These are phyloP conservation scores for Campoplex nolae DNA, from an alignment of 2,888 invertebrate species.

Conservation along the genomic window DNA sequence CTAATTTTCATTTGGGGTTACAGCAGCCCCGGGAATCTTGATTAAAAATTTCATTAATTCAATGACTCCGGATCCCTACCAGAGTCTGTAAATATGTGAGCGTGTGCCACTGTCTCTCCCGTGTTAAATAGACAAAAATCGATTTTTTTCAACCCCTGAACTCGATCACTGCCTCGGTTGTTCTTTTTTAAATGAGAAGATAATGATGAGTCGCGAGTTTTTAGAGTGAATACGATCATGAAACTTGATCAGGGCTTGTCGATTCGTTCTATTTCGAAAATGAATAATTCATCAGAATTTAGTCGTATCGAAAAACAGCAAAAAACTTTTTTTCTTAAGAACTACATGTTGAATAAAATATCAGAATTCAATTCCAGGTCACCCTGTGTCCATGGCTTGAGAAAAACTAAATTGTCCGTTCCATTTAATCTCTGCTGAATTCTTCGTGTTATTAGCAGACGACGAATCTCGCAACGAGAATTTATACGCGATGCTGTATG, in stretches of 20 bases:
- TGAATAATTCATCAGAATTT: background rate
- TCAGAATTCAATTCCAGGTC: background rate
- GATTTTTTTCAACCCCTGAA: no score
- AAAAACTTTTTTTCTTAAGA: background rate
- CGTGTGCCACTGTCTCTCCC: background rate
- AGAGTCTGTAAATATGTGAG: background rate
- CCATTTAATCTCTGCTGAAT: background rate
- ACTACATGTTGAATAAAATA: background rate
- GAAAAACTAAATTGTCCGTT: background rate
- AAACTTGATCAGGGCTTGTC: background rate
- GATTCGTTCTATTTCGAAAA: background rate
- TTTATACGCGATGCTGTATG: constrained; percentile 9
- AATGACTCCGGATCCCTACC: background rate
- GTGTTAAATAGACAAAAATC: background rate
- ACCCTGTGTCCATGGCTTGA: background rate
- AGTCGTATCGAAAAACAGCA: background rate
- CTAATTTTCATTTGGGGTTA: background rate
- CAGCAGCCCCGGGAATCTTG: background rate
- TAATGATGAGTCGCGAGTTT: background rate
- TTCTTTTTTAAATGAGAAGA: no score
- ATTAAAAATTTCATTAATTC: constrained; percentile 23
- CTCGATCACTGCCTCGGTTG: no score
- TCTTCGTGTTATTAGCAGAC: background rate
- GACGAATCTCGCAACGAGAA: constrained; percentile 15
- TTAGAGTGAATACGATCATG: background rate